A percentile compares a stretch with the other conserved stretches of the same genome.
Evolutionary conservation across 2,113 vertebrate species (phyloP).

Genomic region (Lophius piscatorius): DNA sequence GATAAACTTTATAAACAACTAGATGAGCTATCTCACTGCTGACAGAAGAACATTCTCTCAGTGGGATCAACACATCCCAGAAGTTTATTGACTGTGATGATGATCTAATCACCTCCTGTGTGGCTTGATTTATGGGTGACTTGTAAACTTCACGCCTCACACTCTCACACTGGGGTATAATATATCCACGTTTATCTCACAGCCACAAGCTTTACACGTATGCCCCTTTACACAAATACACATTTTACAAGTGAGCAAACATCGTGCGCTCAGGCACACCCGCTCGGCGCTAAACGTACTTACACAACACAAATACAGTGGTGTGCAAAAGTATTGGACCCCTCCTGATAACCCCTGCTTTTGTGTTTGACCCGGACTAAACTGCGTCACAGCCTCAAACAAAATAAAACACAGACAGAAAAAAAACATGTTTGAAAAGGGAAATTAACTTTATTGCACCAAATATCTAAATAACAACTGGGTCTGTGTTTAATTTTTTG

Average conservation of each 20-base stretch:
- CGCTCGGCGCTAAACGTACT: too few species aligned
- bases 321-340: too few species aligned
- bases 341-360: too few species aligned
- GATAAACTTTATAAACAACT: slow-evolving; percentile 3
- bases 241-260: slow-evolving; percentile 1
- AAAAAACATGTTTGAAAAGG: too few species aligned
- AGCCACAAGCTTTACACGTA: slow-evolving; percentile 5
- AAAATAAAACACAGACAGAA: too few species aligned
- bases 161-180: background rate
- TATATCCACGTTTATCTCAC: background rate
- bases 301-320: too few species aligned
- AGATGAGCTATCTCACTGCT: slow-evolving; percentile 11
- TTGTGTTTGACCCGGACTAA: too few species aligned
- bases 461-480: too few species aligned
- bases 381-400: too few species aligned
- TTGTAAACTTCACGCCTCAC: slow-evolving; percentile 11
- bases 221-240: too few species aligned
- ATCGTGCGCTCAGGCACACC: background rate
- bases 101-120: slow-evolving; percentile 20
- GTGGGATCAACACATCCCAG: background rate
- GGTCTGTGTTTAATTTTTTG: too few species aligned
- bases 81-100: slow-evolving; percentile 26
- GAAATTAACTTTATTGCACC: too few species aligned
- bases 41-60: background rate
- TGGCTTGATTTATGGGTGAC: slow-evolving; percentile 20